These are phyloP conservation scores for Villa cingulata DNA, from an alignment of 2,888 invertebrate species.

Conservation along the genomic window DNA sequence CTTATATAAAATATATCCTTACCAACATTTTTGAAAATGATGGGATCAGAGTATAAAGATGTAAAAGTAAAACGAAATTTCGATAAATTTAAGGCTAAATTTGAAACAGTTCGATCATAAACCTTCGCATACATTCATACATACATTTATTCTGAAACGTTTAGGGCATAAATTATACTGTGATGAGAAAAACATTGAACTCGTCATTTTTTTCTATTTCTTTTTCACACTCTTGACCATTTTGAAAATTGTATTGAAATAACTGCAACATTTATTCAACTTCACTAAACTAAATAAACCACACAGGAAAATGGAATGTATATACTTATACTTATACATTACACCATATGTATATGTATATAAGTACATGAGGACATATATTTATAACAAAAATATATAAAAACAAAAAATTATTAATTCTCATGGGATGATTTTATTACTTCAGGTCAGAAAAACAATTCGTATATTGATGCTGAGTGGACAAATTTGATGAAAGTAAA, in stretches of 20 bases:
- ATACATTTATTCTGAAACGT: constrained; percentile 6
- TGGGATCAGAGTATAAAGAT: background rate
- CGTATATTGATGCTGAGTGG: constrained; percentile 15
- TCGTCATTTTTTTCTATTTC: background rate
- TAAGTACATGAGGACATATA: too few relatives aligned
- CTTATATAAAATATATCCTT: too few relatives aligned
- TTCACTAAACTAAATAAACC: too few relatives aligned
- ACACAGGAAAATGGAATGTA: background rate
- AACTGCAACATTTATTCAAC: background rate
- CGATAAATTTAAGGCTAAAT: background rate
- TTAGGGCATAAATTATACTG: constrained; percentile 11
- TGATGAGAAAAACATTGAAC: background rate
- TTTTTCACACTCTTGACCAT: background rate
- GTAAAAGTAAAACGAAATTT: background rate
- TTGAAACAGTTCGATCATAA: constrained; percentile 5
- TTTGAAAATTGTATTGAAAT: background rate
- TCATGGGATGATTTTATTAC: constrained; percentile 15
- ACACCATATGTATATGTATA: too few relatives aligned
- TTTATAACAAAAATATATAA: too few relatives aligned
- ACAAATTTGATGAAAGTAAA: constrained; percentile 14
- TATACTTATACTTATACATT: background rate
- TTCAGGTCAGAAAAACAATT: constrained; percentile 15
- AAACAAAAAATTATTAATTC: background rate
- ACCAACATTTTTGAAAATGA: background rate
- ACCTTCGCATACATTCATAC: background rate